A percentile compares a stretch with the other conserved stretches of the same genome.
Conservation (phyloP, 2,797 vertebrate species). For the Martes flavigula region DNA sequence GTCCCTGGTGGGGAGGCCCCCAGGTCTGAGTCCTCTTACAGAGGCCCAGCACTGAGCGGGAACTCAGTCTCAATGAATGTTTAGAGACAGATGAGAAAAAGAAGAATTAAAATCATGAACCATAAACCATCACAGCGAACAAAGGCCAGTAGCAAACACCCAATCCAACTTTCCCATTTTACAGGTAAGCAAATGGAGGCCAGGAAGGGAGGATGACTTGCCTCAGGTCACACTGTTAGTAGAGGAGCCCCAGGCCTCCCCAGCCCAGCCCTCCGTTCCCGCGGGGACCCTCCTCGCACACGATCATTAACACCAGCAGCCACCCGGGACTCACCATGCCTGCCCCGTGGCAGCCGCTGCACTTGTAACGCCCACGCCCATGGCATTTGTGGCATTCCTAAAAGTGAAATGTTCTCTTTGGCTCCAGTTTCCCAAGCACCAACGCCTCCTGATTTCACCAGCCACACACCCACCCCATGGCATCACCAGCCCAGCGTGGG, state of each 20-base stretch:
- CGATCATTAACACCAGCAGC: rapidly evolving
- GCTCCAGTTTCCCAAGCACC: background rate
- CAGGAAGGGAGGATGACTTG: background rate
- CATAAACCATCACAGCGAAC: background rate
- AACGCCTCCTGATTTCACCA: background rate
- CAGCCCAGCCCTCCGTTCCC: background rate
- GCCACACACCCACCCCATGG: background rate
- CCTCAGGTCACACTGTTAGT: background rate
- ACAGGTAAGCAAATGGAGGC: background rate
- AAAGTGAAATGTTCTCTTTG: background rate
- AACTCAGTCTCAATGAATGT: background rate
- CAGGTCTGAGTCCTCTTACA: background rate
- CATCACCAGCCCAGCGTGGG: background rate
- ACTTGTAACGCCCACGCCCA: slow-evolving; percentile 84
- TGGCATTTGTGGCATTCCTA: slow-evolving; percentile 87
- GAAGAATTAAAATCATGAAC: background rate
- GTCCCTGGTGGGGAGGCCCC: background rate
- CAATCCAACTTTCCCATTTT: background rate
- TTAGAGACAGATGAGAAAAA: background rate
- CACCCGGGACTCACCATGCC: slow-evolving; percentile 81
- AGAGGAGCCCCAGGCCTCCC: background rate
- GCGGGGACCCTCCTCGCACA: rapidly evolving
- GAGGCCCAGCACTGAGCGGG: background rate
- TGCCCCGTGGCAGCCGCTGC: slow-evolving; percentile 79
- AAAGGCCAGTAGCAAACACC: background rate